Evolutionary conservation across 1,140 invertebrate genomes (phyloP).

Genomic region (Sinonovacula constricta): DNA sequence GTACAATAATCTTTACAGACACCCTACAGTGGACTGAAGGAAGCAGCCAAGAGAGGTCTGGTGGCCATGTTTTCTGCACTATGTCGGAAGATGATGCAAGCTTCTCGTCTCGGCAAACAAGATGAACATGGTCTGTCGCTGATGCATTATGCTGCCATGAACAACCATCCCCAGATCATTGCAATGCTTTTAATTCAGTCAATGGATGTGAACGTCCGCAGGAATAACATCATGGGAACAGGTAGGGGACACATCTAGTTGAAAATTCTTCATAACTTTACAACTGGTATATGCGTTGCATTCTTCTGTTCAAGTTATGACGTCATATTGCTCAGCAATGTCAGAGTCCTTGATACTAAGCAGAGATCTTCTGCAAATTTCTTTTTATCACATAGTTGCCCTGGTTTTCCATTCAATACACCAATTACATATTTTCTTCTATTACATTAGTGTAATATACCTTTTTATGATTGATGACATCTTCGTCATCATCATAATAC

Average conservation of each 20-base stretch:
- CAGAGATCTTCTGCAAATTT: background rate
- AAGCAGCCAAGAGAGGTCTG: slow-evolving; percentile 73
- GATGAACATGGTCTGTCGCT: slow-evolving; percentile 76
- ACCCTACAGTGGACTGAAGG: slow-evolving; percentile 67
- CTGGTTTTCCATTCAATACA: too few species aligned
- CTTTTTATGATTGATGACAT: too few species aligned
- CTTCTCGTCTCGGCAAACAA: slow-evolving; percentile 74
- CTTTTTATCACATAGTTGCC: too few species aligned
- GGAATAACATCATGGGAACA: slow-evolving; percentile 72
- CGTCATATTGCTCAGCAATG: background rate
- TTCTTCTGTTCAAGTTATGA: too few species aligned
- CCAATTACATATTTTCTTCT: too few species aligned
- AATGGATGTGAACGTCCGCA: slow-evolving; percentile 75
- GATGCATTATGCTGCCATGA: slow-evolving; percentile 77
- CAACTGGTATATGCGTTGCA: too few species aligned
- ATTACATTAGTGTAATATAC: too few species aligned
- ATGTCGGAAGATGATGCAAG: slow-evolving; percentile 71
- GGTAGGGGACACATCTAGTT: slow-evolving; percentile 70
- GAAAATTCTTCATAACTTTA: background rate
- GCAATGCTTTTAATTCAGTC: slow-evolving; percentile 71
- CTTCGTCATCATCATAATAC: too few species aligned
- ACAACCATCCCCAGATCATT: slow-evolving; percentile 77
- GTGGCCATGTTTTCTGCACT: slow-evolving; percentile 74
- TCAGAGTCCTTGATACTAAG: background rate
- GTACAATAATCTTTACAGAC: slow-evolving; percentile 72